Evolutionary conservation across 2,113 vertebrate genomes (phyloP).

Genomic region (Phaetusa simplex): DNA sequence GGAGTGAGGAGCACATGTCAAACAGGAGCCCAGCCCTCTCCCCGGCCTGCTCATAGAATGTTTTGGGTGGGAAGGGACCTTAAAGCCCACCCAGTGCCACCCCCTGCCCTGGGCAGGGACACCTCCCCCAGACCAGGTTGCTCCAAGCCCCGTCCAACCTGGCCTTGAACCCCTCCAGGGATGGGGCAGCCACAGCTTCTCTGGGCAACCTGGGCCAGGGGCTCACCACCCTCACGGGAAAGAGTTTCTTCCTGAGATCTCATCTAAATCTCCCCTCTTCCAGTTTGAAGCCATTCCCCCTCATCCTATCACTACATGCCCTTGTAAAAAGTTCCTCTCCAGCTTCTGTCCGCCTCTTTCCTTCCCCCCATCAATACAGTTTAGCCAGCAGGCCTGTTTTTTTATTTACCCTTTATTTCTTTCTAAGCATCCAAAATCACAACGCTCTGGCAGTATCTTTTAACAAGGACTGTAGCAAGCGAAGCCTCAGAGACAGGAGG

Average conservation of each 20-base stretch:
- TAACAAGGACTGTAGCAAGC: neutral
- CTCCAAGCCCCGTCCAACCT: neutral
- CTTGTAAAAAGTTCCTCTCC: neutral
- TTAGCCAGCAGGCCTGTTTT: neutral
- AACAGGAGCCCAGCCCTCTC: neutral
- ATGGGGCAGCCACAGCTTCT: no score
- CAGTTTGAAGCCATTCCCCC: neutral
- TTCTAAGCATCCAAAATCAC: neutral
- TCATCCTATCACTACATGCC: neutral
- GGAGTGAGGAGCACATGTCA: neutral
- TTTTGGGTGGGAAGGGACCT: neutral
- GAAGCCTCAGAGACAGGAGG: neutral
- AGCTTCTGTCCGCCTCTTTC: neutral
- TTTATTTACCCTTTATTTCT: neutral
- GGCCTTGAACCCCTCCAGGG: neutral
- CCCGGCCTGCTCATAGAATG: neutral
- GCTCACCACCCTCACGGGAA: neutral
- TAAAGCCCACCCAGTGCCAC: neutral
- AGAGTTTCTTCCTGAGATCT: neutral
- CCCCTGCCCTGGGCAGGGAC: neutral
- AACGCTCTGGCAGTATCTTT: neutral
- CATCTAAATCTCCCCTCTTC: neutral
- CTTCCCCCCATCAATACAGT: neutral
- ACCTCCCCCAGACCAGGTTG: neutral
- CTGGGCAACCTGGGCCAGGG: neutral